These are phyloP conservation scores for Euplexia lucipara DNA, from an alignment of 2,888 invertebrate genomes.

Conservation along the genomic window DNA sequence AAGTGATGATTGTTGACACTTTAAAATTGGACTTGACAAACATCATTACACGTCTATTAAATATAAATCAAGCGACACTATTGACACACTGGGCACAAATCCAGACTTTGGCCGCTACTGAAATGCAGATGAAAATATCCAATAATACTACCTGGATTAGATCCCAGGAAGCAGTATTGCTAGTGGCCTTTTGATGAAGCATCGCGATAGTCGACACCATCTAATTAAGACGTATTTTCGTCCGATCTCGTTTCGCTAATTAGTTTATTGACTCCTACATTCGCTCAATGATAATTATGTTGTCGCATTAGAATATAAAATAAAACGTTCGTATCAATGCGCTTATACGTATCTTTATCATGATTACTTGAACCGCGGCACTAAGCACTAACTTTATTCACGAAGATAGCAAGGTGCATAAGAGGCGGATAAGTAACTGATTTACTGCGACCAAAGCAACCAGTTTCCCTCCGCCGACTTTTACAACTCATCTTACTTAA, in stretches of 20 bases:
- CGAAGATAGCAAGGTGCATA: slow-evolving; percentile 47
- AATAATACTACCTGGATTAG: no score
- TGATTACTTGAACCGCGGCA: slow-evolving; percentile 21
- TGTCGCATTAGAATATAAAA: slow-evolving; percentile 31
- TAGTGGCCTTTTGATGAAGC: no score
- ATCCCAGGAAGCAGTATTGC: no score
- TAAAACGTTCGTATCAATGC: slow-evolving; percentile 35
- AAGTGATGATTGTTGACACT: slow-evolving; percentile 13
- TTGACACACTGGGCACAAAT: no score
- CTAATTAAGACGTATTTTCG: slow-evolving; percentile 18
- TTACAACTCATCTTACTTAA: slow-evolving; percentile 48
- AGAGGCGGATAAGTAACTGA: slow-evolving; percentile 45
- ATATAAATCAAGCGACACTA: no score
- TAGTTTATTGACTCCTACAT: slow-evolving; percentile 52
- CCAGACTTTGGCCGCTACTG: no score
- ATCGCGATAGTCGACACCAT: slow-evolving; percentile 4
- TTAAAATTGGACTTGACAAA: slow-evolving; percentile 7
- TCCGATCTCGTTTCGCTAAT: slow-evolving; percentile 31
- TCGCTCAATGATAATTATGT: slow-evolving; percentile 17
- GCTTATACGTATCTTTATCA: slow-evolving; percentile 39
- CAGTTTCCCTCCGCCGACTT: slow-evolving; percentile 37
- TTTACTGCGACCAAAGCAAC: slow-evolving; percentile 43
- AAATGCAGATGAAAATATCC: no score
- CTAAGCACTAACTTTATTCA: slow-evolving; percentile 33
- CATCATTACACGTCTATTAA: no score